These are phyloP conservation scores for Sardina pilchardus DNA, from an alignment of 2,113 vertebrate species.

Conservation along the genomic window DNA sequence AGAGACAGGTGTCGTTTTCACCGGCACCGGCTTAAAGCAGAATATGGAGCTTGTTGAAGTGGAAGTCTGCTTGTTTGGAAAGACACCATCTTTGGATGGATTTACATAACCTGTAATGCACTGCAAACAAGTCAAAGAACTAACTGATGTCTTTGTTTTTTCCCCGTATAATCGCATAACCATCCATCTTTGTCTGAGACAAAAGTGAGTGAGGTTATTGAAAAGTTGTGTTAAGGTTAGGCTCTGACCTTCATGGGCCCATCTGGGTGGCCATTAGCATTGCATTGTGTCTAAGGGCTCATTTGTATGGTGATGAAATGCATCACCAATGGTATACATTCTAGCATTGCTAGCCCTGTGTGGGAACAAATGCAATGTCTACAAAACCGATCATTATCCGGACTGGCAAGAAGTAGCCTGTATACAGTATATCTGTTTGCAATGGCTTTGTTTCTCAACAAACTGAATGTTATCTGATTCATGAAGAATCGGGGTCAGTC, in stretches of 20 bases:
- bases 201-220: background rate
- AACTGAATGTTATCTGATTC: background rate
- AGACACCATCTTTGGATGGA: background rate
- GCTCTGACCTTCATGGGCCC: constrained; percentile 42
- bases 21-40: background rate
- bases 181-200: background rate
- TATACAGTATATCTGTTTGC: background rate
- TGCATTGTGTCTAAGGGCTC: constrained; percentile 27
- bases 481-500: background rate
- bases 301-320: constrained; percentile 33
- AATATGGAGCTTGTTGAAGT: background rate
- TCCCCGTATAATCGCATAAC: background rate
- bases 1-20: background rate
- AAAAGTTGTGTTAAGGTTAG: background rate
- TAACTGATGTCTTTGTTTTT: background rate
- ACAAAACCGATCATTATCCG: constrained; percentile 23
- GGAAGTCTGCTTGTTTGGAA: background rate
- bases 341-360: constrained; percentile 18
- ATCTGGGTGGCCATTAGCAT: constrained; percentile 38
- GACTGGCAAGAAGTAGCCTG: background rate
- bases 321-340: constrained; percentile 45
- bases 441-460: background rate
- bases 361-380: constrained; percentile 38
- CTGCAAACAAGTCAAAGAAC: background rate
- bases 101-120: background rate